Percentiles rank a stretch among this genome's conserved stretches.
Evolutionary conservation across 2,888 invertebrate genomes (phyloP).

Genomic region (Tolmerus cingulatus): DNA sequence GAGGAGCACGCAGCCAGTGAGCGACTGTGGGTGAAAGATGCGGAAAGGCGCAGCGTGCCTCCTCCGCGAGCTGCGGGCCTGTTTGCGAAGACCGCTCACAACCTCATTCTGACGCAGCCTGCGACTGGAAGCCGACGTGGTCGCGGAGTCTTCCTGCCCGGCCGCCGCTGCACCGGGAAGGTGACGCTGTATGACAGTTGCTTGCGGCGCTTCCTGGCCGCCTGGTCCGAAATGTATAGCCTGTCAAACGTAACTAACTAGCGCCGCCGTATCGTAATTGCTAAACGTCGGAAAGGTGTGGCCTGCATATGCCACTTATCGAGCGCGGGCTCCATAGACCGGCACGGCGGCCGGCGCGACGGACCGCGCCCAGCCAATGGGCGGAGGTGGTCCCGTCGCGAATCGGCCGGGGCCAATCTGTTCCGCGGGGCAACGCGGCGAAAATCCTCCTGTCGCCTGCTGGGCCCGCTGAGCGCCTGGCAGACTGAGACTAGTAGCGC

Average conservation of each 20-base stretch:
- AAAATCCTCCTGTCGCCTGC: neutral
- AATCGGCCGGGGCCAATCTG: neutral
- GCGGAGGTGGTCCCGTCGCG: neutral
- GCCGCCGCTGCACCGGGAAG: too few species aligned
- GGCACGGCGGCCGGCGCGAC: neutral
- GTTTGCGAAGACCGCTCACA: constrained; percentile 19
- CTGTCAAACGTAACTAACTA: constrained; percentile 38
- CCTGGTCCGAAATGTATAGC: constrained; percentile 26
- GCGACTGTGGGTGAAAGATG: neutral
- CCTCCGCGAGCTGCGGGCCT: neutral
- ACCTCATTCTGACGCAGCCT: constrained; percentile 34
- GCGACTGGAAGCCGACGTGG: neutral
- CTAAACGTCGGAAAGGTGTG: neutral
- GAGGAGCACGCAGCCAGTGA: neutral
- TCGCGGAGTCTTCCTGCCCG: neutral
- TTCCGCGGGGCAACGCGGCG: neutral
- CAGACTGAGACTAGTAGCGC: constrained; percentile 39
- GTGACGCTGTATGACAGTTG: constrained; percentile 9
- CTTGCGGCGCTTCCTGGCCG: neutral
- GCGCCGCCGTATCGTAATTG: constrained; percentile 25
- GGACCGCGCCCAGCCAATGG: neutral
- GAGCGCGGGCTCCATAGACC: neutral
- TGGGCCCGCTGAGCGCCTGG: neutral
- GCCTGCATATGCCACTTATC: constrained; percentile 26
- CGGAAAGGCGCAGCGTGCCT: neutral